Evolutionary conservation across 1,140 invertebrate species (phyloP).

Genomic region (Saccostrea glomerata): DNA sequence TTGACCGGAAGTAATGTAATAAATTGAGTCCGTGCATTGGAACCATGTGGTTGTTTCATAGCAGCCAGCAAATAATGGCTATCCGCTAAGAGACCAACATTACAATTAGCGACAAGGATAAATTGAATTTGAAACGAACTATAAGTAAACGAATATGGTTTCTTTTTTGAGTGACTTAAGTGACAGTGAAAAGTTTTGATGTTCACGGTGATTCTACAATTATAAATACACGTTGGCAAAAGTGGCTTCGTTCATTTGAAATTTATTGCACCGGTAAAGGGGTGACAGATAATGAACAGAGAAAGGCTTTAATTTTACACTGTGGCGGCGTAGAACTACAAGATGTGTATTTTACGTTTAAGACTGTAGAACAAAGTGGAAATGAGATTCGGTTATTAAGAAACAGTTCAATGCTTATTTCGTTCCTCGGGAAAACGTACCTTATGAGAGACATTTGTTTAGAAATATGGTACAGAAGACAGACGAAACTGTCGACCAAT

Average conservation of each 20-base stretch:
- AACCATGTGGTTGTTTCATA: too few species aligned
- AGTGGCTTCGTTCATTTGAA: conserved; percentile 46
- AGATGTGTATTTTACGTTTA: conserved; percentile 44
- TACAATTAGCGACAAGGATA: too few species aligned
- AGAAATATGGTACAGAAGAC: conserved; percentile 34
- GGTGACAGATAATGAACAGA: conserved; percentile 34
- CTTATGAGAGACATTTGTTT: conserved; percentile 53
- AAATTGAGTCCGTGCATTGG: too few species aligned
- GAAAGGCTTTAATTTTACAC: conserved; percentile 47
- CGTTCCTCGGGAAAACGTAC: conserved; percentile 37
- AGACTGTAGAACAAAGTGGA: not conserved
- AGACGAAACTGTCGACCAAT: conserved; percentile 42
- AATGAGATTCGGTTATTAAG: conserved; percentile 24
- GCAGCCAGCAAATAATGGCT: too few species aligned
- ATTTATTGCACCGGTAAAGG: conserved; percentile 42
- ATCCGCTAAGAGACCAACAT: too few species aligned
- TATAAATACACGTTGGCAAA: conserved; percentile 36
- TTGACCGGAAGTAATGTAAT: too few species aligned
- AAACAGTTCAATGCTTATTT: conserved; percentile 52
- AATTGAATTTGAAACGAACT: too few species aligned
- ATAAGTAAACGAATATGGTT: not conserved
- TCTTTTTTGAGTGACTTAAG: not conserved
- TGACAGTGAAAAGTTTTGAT: not conserved
- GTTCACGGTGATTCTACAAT: conserved; percentile 70
- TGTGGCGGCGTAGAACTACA: conserved; percentile 38